These are phyloP conservation scores for Drosophila pseudotakahashii DNA, from an alignment of 2,888 invertebrate species.

Conservation along the genomic window DNA sequence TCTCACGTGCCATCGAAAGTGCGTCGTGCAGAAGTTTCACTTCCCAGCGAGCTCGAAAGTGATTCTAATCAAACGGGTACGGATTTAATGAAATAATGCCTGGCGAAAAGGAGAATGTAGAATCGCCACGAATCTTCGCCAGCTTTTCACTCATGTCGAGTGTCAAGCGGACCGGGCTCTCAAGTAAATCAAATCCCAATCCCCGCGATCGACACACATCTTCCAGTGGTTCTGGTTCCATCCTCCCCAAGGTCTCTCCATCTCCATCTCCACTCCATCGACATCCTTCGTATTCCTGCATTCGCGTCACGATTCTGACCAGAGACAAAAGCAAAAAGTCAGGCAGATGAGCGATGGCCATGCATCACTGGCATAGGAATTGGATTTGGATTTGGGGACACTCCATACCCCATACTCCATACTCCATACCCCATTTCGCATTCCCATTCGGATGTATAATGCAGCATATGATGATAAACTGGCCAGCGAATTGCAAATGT, in stretches of 20 bases:
- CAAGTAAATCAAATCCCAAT: conserved; percentile 60
- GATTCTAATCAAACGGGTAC: conserved; percentile 69
- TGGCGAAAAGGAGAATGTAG: conserved; percentile 65
- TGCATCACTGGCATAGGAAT: conserved; percentile 52
- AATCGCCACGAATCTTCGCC: conserved; percentile 33
- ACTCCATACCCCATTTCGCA: conserved; percentile 12
- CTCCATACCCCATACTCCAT: background rate
- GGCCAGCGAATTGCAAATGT: conserved; percentile 46
- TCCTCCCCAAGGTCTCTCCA: conserved; percentile 59
- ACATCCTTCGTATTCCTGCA: conserved; percentile 55
- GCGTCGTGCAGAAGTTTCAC: conserved; percentile 65
- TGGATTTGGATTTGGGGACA: conserved; percentile 32
- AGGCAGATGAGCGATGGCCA: conserved; percentile 57
- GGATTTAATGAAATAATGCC: conserved; percentile 68
- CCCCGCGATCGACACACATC: conserved; percentile 58
- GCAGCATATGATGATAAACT: conserved; percentile 10
- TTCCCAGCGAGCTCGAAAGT: conserved; percentile 65
- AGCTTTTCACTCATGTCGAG: conserved; percentile 60
- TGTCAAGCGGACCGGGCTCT: conserved; percentile 52
- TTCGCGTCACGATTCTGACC: conserved; percentile 83
- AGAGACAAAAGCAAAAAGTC: conserved; percentile 53
- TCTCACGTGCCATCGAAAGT: conserved; percentile 76
- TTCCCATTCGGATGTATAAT: conserved; percentile 28
- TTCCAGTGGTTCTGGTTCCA: conserved; percentile 18
- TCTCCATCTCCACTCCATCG: conserved; percentile 6